These are phyloP conservation scores for Acrocera orbiculus DNA, from an alignment of 2,888 invertebrate genomes.

Conservation along the genomic window DNA sequence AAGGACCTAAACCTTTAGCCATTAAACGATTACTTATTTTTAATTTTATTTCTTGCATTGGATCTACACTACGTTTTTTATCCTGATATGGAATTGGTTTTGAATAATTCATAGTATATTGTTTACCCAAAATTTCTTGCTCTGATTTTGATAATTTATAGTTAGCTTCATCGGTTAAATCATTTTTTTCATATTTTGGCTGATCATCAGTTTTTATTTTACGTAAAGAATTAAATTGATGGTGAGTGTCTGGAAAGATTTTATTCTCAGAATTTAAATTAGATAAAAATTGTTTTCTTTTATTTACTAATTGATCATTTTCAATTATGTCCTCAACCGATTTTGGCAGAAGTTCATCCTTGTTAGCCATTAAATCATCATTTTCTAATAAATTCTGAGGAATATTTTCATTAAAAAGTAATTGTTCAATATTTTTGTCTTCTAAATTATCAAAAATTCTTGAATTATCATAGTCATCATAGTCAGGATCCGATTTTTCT, in stretches of 20 bases:
- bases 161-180: constrained; percentile 28
- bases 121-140: constrained; percentile 19
- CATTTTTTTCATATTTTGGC: constrained; percentile 17
- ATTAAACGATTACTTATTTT: constrained; percentile 25
- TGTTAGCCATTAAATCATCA: not conserved
- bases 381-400: not conserved
- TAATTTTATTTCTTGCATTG: constrained; percentile 23
- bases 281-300: not conserved
- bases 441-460: too few relatives aligned
- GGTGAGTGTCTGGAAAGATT: too few relatives aligned
- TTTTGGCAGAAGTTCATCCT: too few relatives aligned
- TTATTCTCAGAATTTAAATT: not conserved
- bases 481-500: constrained; percentile 3
- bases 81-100: not conserved
- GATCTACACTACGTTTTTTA: constrained; percentile 14
- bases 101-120: not conserved
- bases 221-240: constrained; percentile 7
- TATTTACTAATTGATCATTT: not conserved
- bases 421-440: not conserved
- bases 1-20: constrained; percentile 21
- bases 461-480: constrained; percentile 5
- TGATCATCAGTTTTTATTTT: too few relatives aligned
- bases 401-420: not conserved
- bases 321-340: too few relatives aligned
- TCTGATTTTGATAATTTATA: constrained; percentile 29